Evolutionary conservation across 2,797 vertebrate species (phyloP), one percentile per base, ranked within the genome.

Genomic region (Fistularia tabacaria): DNA sequence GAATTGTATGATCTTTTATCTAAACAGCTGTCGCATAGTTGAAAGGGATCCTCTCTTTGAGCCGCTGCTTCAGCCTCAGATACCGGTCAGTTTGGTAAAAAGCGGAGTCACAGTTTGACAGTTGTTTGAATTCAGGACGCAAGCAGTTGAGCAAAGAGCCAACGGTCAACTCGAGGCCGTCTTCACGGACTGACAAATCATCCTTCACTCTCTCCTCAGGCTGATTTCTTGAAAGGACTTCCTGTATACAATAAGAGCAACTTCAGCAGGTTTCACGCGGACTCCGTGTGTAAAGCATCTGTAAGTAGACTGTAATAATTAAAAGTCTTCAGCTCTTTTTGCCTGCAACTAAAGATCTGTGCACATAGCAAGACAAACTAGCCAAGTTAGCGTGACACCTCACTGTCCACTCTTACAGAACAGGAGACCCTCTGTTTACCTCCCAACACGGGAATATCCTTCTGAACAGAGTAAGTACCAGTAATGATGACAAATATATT

Each of bases 171-270:
- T 50, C 3, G 9, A n/a, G 42, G n/a, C 41, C 9, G 7, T 3
- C 41, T 42, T 6, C 3, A 10, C 15, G 15, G 9, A 38, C 37
- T 7, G 8, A 25, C 7, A 25, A n/a, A n/a, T 5, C 25, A 25
- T 25, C 25, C 25, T 25, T 25, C 25, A 11, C 14, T 60, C 10
- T 72, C 42, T 57, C 79, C 82, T 7, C 56, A 99, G 97, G 97
- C 97, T 25, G 97, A 99, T 87, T 99, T 99, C 88, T 85, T 99
- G 85, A 99, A 98, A 89, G 97, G 96, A 62, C 89, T 99, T 55
- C 97, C 97, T 0, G 97, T 99, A 64, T 99, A 99, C 90, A 99
- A 99, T 84, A 97, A 99, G 85, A 98, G 91, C 83, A 99, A 99
- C 85, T 99, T 99, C 89, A 99, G 97, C 88, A 88, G 95, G 46